A percentile compares a stretch with the other conserved stretches of the same genome.
phyloP scores from a whole-genome alignment of 64 coral and sea anemone species.

The Dendrophyllia cribrosa region DNA sequence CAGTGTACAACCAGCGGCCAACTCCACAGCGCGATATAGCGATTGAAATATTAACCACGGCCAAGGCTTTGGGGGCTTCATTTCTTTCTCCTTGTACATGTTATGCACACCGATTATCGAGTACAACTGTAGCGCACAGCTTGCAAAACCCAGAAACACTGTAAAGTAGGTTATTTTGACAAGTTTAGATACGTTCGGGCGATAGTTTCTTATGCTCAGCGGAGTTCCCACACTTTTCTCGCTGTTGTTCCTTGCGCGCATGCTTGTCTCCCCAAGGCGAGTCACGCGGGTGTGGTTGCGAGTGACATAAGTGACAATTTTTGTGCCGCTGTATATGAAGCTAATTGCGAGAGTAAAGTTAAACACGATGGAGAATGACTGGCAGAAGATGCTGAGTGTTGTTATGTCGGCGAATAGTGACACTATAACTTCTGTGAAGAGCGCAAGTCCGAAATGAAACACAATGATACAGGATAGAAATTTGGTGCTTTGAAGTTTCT shows the following conservation, averaged over 20 bases:
- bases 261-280: not conserved
- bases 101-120: slow-evolving; percentile 75
- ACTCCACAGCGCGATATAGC: slow-evolving; percentile 69
- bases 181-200: slow-evolving; percentile 76
- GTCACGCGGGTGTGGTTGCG: slow-evolving; percentile 19
- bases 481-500: slow-evolving; percentile 74
- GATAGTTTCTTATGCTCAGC: not conserved
- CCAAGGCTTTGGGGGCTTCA: slow-evolving; percentile 56
- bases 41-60: slow-evolving; percentile 73
- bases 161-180: slow-evolving; percentile 86
- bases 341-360: slow-evolving; percentile 57
- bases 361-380: slow-evolving; percentile 75
- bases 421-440: slow-evolving; percentile 60
- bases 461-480: slow-evolving; percentile 45
- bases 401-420: slow-evolving; percentile 43
- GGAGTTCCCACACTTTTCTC: not conserved
- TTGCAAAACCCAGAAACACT: slow-evolving; percentile 63
- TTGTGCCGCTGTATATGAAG: slow-evolving; percentile 78
- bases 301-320: slow-evolving; percentile 66
- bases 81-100: slow-evolving; percentile 36
- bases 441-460: slow-evolving; percentile 72
- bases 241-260: not conserved
- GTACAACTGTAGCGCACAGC: slow-evolving; percentile 78
- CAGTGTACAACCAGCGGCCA: slow-evolving; percentile 70
- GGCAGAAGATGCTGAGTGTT: slow-evolving; percentile 60